phyloP scores from a whole-genome alignment of 2,113 vertebrate genomes.

The Arvicanthis niloticus region DNA sequence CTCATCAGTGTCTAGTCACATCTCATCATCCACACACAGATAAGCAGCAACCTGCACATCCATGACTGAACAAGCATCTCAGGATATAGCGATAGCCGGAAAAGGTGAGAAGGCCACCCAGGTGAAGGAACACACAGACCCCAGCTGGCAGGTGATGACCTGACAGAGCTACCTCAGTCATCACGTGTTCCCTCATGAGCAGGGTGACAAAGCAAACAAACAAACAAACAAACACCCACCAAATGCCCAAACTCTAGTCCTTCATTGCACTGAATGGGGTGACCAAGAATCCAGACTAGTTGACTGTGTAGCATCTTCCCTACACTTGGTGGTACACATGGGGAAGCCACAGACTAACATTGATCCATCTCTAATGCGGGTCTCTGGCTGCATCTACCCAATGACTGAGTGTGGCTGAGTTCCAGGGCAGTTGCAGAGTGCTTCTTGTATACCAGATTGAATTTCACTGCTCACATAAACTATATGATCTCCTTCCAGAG shows the following conservation, averaged over 20 bases:
- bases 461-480: neutral
- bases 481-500: neutral
- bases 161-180: neutral
- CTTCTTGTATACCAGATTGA: neutral
- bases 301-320: neutral
- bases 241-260: neutral
- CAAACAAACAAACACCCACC: neutral
- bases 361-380: neutral
- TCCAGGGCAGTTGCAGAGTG: neutral
- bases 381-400: neutral
- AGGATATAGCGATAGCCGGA: neutral
- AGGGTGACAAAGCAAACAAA: neutral
- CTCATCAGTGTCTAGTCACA: neutral
- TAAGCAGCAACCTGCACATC: neutral
- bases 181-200: accelerated
- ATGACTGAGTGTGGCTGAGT: neutral
- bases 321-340: neutral
- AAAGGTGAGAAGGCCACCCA: neutral
- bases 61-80: neutral
- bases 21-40: neutral
- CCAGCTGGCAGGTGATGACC: neutral
- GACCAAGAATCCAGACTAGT: neutral
- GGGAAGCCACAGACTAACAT: accelerated
- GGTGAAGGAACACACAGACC: neutral
- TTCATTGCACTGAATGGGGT: neutral